A percentile compares a stretch with the other conserved stretches of the same genome.
Evolutionary conservation across 2,888 invertebrate genomes (phyloP).

Genomic region (Morpho achilles): DNA sequence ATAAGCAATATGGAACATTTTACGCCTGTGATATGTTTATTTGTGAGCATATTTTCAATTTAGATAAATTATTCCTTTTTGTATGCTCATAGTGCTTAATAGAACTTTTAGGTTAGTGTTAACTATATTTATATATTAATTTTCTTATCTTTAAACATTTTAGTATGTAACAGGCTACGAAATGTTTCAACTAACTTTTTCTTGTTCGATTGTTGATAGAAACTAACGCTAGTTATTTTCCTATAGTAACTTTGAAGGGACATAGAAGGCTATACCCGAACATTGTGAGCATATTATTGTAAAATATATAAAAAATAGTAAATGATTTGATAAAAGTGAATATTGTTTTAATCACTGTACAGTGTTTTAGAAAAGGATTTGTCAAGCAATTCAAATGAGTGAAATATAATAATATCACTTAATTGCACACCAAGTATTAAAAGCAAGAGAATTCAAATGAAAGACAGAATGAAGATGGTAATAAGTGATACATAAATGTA

Average conservation of each 20-base stretch:
- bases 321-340: constrained; percentile 3
- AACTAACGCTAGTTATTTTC: constrained; percentile 4
- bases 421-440: background rate
- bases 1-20: constrained; percentile 14
- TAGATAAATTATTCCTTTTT: constrained; percentile 14
- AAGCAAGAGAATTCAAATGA: background rate
- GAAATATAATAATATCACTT: background rate
- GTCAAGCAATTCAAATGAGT: too few species aligned
- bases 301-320: constrained; percentile 3
- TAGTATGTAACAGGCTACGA: too few species aligned
- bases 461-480: too few species aligned
- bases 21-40: constrained; percentile 47
- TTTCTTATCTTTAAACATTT: background rate
- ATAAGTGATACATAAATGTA: too few species aligned
- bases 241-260: background rate
- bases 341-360: background rate
- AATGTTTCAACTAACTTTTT: background rate
- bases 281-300: constrained; percentile 1
- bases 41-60: constrained; percentile 23
- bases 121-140: background rate
- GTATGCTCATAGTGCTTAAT: constrained; percentile 13
- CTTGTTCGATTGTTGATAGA: background rate
- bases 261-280: background rate
- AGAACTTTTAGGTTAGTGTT: background rate
- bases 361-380: too few species aligned